Base-by-base conservation (phyloP, 2,888 invertebrate genomes). In the Dione juno region DNA sequence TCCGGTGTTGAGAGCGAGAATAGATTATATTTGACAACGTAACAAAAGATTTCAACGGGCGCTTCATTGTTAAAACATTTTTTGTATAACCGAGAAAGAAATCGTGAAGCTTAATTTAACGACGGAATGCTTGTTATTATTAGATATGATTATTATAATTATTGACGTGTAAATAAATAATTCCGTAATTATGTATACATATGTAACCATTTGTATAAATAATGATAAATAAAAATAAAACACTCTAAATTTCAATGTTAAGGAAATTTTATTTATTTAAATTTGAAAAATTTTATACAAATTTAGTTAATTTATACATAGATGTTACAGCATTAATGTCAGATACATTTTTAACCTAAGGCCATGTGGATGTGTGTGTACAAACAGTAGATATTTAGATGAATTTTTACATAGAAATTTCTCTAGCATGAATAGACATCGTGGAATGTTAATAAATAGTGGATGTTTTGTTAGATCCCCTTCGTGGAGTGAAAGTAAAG, bases 41-140 rank as follows among this genome's bases (percentile, higher is more conserved):
- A 71, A 70, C 82, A 90, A 89, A 90, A 89, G 89, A 91, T 81
- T 81, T 90, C 88, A 90, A 90, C 90, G 89, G 81, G 84, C 52
- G 37, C 57, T 66, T 16, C 53, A 66, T 66, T 66, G 64, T 64
- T 48, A 52, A 50, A 64, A 41, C 28, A 50, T 53, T 54, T 66
- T 66, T 41, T 66, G 66, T 66, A 28, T 43, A 21, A n/a, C 35
- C 6, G 37, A 50, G 10, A 64, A 52, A 50, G 45, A 52, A 64
- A 50, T 52, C 37, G 61, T 61, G n/a, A 45, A 61, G 61, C 61
- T 43, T 61, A 61, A 61, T 43, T 61, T 61, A 61, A 61, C 45
- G 61, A 61, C 28, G 43, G 16, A 61, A 61, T 61, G 43, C 59
- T 61, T 28, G 43, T 37, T 28, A 61, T 61, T 61, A 61, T 61